phyloP scores from a whole-genome alignment of 2,888 invertebrate genomes.

The Eurytoma adleriae region DNA sequence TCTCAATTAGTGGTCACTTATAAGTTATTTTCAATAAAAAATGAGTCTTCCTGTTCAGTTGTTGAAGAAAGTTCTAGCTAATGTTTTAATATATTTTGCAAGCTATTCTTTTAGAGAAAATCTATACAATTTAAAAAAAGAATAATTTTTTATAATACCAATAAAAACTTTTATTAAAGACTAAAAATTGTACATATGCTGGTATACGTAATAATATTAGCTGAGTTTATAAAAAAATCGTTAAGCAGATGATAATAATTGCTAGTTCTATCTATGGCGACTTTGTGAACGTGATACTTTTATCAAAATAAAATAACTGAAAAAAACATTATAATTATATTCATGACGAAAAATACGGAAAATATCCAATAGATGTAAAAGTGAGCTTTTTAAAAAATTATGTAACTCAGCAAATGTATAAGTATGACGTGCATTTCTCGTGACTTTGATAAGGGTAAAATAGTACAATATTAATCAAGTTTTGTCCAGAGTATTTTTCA shows the following conservation, averaged over 20 bases:
- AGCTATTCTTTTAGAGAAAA: background rate
- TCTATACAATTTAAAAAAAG: background rate
- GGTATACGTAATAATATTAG: background rate
- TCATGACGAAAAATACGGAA: background rate
- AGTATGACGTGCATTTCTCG: slow-evolving; percentile 19
- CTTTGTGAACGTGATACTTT: background rate
- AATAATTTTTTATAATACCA: background rate
- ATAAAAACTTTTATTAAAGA: background rate
- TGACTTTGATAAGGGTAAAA: slow-evolving; percentile 26
- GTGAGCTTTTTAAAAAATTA: slow-evolving; percentile 1
- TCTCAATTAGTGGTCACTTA: slow-evolving; percentile 37
- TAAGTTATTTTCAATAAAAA: slow-evolving; percentile 1
- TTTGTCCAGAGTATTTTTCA: slow-evolving; percentile 22
- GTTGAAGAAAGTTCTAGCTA: background rate
- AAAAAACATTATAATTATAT: background rate
- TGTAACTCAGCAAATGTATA: slow-evolving; percentile 12
- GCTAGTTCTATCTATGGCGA: background rate
- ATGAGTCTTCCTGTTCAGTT: background rate
- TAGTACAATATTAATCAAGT: slow-evolving; percentile 15
- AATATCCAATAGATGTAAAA: background rate
- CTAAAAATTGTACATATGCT: background rate
- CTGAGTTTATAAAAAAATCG: slow-evolving; percentile 6
- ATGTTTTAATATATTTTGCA: background rate
- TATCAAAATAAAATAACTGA: background rate
- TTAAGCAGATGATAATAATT: slow-evolving; percentile 9